These are phyloP conservation scores for Willowsia nigromaculata DNA, from an alignment of 2,888 invertebrate species.

Conservation along the genomic window DNA sequence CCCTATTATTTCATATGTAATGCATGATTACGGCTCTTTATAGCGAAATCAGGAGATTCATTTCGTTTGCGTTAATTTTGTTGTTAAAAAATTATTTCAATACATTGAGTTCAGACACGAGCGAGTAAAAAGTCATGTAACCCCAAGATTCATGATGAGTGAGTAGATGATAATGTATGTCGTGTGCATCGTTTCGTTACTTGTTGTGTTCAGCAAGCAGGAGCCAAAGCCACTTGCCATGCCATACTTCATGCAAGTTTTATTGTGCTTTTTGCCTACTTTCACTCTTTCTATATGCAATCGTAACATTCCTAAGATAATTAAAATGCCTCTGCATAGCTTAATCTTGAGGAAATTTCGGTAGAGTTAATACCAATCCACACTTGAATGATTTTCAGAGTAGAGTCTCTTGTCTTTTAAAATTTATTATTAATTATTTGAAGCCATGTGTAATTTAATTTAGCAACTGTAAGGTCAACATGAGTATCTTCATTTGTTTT, in stretches of 20 bases:
- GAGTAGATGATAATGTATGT: neutral
- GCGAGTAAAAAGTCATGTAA: constrained; percentile 45
- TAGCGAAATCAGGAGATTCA: no score
- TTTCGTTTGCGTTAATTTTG: neutral
- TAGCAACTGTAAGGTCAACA: neutral
- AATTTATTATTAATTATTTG: neutral
- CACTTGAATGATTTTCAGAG: neutral
- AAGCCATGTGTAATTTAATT: neutral
- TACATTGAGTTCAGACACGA: constrained; percentile 23
- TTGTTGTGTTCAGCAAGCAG: neutral
- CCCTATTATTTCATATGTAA: no score
- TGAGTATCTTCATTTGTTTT: neutral
- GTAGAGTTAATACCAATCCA: neutral
- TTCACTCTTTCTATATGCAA: constrained; percentile 26
- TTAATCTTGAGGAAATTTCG: no score
- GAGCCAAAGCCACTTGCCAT: neutral
- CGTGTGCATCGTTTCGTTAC: constrained; percentile 34
- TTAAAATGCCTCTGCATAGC: no score
- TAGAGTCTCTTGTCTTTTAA: constrained; percentile 38
- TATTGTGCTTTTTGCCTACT: constrained; percentile 7
- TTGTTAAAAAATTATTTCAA: constrained; percentile 7
- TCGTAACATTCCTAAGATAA: neutral
- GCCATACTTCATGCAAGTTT: neutral
- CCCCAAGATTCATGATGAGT: constrained; percentile 22
- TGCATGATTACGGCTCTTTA: no score